These are phyloP conservation scores for Leptocoma aspasia DNA, from an alignment of 2,113 vertebrate genomes.

Conservation along the genomic window DNA sequence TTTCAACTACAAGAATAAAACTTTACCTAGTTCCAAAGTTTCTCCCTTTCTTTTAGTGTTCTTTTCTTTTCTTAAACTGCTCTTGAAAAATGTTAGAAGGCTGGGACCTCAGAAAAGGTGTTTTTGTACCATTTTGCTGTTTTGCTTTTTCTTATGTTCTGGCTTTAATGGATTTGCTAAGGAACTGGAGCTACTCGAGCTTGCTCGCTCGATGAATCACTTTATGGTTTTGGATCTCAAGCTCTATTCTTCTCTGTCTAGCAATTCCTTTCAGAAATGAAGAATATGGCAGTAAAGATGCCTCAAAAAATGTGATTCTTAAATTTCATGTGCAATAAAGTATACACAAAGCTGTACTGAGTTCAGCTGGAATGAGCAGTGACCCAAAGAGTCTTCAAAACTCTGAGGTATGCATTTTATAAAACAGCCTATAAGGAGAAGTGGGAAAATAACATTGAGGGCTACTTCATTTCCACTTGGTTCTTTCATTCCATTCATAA, in stretches of 20 bases:
- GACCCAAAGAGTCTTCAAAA: neutral
- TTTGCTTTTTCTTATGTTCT: constrained; percentile 2
- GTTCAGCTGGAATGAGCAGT: neutral
- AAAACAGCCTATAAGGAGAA: neutral
- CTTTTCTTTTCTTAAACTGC: neutral
- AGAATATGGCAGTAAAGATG: neutral
- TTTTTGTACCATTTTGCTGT: neutral
- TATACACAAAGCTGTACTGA: neutral
- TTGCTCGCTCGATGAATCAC: neutral
- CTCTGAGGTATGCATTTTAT: neutral
- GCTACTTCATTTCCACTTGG: neutral
- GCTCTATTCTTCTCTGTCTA: neutral
- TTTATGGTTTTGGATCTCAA: neutral
- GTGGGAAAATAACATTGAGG: neutral
- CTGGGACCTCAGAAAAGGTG: neutral
- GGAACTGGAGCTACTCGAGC: neutral
- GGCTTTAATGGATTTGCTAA: constrained; percentile 20
- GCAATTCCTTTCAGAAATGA: neutral
- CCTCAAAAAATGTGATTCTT: neutral
- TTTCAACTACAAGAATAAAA: constrained; percentile 29
- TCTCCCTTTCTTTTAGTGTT: neutral
- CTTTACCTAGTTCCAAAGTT: constrained; percentile 44
- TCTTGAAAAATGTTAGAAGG: neutral
- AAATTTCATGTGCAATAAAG: neutral
- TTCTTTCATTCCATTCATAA: constrained; percentile 12